phyloP scores from a whole-genome alignment of 2,888 invertebrate genomes.

The Carabus problematicus region DNA sequence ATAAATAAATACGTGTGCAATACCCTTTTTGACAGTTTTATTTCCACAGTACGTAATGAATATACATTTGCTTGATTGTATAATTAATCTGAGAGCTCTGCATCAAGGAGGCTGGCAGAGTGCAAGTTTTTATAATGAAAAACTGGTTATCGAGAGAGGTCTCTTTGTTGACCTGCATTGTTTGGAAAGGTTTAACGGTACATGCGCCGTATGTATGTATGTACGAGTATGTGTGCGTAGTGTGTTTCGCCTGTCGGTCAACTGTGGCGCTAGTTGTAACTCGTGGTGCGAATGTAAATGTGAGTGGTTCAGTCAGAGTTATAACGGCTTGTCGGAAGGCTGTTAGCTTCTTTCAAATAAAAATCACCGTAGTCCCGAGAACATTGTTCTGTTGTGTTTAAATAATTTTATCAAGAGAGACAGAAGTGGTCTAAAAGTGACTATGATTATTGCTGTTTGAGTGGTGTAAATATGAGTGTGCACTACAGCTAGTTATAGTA shows the following conservation, averaged over 20 bases:
- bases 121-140: conserved; percentile 4
- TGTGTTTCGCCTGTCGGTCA: conserved; percentile 50
- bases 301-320: conserved; percentile 36
- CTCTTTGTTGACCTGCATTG: conserved; percentile 41
- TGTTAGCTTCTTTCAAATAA: conserved; percentile 45
- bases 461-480: neutral
- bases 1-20: too few species aligned
- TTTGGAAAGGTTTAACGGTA: conserved; percentile 48
- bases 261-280: conserved; percentile 45
- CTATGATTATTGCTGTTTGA: conserved; percentile 1
- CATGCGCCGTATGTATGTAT: conserved; percentile 46
- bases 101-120: neutral
- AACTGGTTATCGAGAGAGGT: conserved; percentile 12
- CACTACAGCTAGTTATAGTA: neutral
- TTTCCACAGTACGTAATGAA: neutral
- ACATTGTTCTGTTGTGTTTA: too few species aligned
- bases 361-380: too few species aligned
- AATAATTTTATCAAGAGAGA: too few species aligned
- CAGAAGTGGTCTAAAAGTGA: too few species aligned
- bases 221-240: conserved; percentile 42
- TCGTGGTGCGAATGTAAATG: conserved; percentile 43
- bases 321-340: conserved; percentile 14
- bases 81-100: neutral
- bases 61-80: neutral
- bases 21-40: too few species aligned